Conservation (phyloP, 2,113 vertebrate species). For the Sylvilagus bachmani region DNA sequence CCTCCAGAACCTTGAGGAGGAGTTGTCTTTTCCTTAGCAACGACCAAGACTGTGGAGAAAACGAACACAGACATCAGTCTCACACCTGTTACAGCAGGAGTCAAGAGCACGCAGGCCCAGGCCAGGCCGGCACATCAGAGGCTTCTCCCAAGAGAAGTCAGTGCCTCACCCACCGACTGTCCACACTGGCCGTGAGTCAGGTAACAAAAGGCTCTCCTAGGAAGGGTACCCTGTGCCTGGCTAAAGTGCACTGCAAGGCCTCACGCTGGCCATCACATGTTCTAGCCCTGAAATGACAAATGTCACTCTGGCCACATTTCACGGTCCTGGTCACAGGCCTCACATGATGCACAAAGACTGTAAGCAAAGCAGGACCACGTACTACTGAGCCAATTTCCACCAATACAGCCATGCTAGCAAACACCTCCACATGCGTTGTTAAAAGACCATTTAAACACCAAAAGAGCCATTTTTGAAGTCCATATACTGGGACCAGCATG, state of each 20-base stretch:
- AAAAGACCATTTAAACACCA: background rate
- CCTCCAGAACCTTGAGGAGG: background rate
- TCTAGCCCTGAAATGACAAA: background rate
- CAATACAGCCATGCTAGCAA: background rate
- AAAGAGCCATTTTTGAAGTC: conserved; percentile 11
- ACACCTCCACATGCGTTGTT: background rate
- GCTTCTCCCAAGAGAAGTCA: background rate
- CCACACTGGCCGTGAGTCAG: no score
- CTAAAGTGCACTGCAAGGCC: background rate
- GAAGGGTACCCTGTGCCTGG: no score
- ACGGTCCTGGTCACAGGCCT: background rate
- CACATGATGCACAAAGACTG: background rate
- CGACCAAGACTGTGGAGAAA: background rate
- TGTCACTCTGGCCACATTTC: background rate
- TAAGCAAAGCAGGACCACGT: background rate
- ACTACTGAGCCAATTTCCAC: background rate
- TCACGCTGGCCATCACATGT: background rate
- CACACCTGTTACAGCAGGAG: background rate
- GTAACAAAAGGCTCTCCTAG: background rate
- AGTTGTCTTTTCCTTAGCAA: background rate
- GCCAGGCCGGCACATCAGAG: background rate
- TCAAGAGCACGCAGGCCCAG: background rate
- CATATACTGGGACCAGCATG: background rate
- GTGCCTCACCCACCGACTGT: background rate
- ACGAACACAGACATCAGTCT: background rate